Evolutionary conservation across 2,888 invertebrate species (phyloP).

Genomic region (Mythimna pallens): DNA sequence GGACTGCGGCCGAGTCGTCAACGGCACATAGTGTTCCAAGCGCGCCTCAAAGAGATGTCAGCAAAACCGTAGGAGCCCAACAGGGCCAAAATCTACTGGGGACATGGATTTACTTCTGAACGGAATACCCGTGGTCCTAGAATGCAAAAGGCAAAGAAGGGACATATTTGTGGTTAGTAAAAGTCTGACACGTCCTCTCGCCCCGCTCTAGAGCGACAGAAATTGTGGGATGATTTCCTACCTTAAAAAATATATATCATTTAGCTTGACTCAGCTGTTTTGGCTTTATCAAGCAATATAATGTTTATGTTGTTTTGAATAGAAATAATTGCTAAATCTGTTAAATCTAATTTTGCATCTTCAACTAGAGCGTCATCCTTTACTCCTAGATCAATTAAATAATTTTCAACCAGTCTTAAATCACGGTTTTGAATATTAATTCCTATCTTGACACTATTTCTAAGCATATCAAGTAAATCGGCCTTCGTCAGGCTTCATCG

Average conservation of each 20-base stretch:
- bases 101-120: too few relatives aligned
- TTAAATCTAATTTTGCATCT: neutral
- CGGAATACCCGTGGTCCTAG: too few relatives aligned
- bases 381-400: neutral
- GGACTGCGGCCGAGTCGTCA: too few relatives aligned
- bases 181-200: too few relatives aligned
- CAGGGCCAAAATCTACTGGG: too few relatives aligned
- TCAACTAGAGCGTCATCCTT: neutral
- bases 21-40: too few relatives aligned
- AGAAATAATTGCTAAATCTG: neutral
- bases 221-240: too few relatives aligned
- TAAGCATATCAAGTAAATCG: conserved; percentile 51
- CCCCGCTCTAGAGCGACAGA: too few relatives aligned
- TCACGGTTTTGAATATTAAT: conserved; percentile 36
- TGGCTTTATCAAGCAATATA: neutral
- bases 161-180: too few relatives aligned
- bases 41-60: too few relatives aligned
- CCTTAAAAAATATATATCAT: neutral
- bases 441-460: conserved; percentile 56
- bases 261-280: neutral
- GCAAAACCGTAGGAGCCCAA: too few relatives aligned
- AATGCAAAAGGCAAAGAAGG: too few relatives aligned
- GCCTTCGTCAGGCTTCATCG: conserved; percentile 57
- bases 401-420: conserved; percentile 2
- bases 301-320: neutral